phyloP scores from a whole-genome alignment of 1,140 invertebrate genomes.

The Caenorhabditis tropicalis region DNA sequence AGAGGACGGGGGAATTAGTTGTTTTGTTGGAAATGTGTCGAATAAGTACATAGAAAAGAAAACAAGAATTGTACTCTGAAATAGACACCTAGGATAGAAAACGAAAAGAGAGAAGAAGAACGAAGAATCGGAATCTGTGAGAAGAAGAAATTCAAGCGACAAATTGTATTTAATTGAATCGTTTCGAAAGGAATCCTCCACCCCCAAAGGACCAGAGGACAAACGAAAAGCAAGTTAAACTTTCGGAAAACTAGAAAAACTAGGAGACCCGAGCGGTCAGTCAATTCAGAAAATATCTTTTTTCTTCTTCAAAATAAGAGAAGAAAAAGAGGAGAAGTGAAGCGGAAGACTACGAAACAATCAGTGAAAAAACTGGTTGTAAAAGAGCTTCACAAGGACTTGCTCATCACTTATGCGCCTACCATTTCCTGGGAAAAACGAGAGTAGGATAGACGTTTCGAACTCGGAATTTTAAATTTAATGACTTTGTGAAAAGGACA shows the following conservation, averaged over 20 bases:
- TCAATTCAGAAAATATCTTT: constrained; percentile 9
- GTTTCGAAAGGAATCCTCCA: constrained; percentile 22
- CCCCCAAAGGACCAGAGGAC: constrained; percentile 30
- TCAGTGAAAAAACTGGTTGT: constrained; percentile 23
- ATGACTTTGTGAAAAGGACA: constrained; percentile 35
- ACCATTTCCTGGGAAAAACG: constrained; percentile 37
- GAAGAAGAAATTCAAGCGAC: background rate
- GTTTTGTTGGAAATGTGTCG: background rate
- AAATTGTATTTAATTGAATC: constrained; percentile 36
- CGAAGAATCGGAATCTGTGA: background rate
- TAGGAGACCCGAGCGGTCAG: constrained; percentile 1
- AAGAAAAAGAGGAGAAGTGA: background rate
- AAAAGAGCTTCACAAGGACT: constrained; percentile 30
- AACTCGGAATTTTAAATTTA: constrained; percentile 27
- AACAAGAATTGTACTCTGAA: background rate
- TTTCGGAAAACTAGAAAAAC: background rate
- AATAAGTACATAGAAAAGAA: background rate
- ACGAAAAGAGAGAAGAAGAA: background rate
- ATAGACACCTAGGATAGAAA: background rate
- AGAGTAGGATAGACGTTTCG: background rate
- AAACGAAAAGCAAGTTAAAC: constrained; percentile 5
- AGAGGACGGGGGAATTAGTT: background rate
- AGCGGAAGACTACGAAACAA: constrained; percentile 38
- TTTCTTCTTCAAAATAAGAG: background rate
- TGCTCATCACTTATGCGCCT: constrained; percentile 34